phyloP scores from a whole-genome alignment of 2,113 vertebrate genomes.

The Syngnathoides biaculeatus region DNA sequence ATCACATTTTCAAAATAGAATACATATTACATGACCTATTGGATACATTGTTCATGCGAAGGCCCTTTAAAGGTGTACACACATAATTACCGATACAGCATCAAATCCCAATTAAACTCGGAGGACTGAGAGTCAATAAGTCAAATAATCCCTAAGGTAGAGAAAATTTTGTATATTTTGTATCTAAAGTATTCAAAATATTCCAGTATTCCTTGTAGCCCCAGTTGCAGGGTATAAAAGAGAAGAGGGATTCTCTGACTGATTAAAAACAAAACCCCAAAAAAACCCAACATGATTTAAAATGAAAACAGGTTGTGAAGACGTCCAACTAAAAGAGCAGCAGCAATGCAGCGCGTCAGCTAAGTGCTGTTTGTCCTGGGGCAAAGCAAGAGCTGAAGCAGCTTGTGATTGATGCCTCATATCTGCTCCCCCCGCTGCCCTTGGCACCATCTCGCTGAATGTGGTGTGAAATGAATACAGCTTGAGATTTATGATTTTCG shows the following conservation, averaged over 20 bases:
- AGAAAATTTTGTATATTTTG: too few species aligned
- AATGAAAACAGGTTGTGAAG: slow-evolving; percentile 30
- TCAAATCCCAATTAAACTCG: too few species aligned
- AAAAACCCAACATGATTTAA: slow-evolving; percentile 9
- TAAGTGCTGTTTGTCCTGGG: slow-evolving; percentile 13
- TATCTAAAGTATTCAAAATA: too few species aligned
- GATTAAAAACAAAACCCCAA: too few species aligned
- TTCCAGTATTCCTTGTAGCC: too few species aligned
- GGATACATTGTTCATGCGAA: too few species aligned
- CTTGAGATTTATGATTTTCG: slow-evolving; percentile 41
- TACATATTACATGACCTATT: too few species aligned
- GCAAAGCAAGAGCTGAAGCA: slow-evolving; percentile 27
- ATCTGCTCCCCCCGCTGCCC: slow-evolving; percentile 29
- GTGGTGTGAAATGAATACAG: slow-evolving; percentile 28
- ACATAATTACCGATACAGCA: too few species aligned
- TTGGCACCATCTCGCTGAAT: slow-evolving; percentile 23
- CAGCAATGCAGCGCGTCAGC: slow-evolving; percentile 4
- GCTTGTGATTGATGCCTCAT: slow-evolving; percentile 50
- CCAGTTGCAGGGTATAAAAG: background rate
- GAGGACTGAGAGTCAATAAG: too few species aligned
- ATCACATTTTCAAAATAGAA: too few species aligned
- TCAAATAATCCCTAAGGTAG: too few species aligned
- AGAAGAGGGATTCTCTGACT: slow-evolving; percentile 5
- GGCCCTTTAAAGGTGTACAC: too few species aligned
- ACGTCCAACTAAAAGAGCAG: slow-evolving; percentile 12